phyloP scores from a whole-genome alignment of 1,140 invertebrate genomes.

The Holcopasites calliopsidis region DNA sequence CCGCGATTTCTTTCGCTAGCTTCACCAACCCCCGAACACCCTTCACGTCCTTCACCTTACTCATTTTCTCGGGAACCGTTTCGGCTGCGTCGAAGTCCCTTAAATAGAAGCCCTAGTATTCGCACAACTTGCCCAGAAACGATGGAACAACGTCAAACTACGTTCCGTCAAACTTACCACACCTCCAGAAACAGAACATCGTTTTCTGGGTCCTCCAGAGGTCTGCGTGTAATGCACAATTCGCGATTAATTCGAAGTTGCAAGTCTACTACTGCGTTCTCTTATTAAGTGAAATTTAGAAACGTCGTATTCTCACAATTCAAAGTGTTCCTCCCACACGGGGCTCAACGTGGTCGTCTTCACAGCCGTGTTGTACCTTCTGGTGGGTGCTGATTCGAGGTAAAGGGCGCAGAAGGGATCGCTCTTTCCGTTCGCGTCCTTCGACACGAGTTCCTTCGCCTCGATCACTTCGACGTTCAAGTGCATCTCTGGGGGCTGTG shows the following conservation, averaged over 20 bases:
- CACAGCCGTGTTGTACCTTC: constrained; percentile 93
- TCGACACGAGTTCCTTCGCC: constrained; percentile 94
- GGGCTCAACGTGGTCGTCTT: constrained; percentile 94
- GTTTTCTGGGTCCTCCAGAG: constrained; percentile 83
- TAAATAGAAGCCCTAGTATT: constrained; percentile 41
- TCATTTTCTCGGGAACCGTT: constrained; percentile 92
- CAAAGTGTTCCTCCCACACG: constrained; percentile 98
- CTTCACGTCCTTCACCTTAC: constrained; percentile 90
- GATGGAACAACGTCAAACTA: not conserved
- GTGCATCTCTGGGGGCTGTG: constrained; percentile 92
- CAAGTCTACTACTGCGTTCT: no score
- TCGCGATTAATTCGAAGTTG: not conserved
- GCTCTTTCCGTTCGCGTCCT: constrained; percentile 97
- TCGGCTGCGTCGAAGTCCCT: constrained; percentile 96
- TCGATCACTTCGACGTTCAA: constrained; percentile 96
- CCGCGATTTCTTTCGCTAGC: constrained; percentile 96
- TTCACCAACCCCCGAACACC: constrained; percentile 90
- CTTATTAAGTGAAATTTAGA: no score
- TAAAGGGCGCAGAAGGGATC: constrained; percentile 96
- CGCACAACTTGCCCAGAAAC: no score
- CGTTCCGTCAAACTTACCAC: constrained; percentile 80
- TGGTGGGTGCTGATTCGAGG: constrained; percentile 86
- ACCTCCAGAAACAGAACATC: constrained; percentile 86
- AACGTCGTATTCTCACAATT: constrained; percentile 89
- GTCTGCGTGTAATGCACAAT: constrained; percentile 74